These are phyloP conservation scores for Nothocercus nigrocapillus DNA, from an alignment of 2,113 vertebrate species.

Conservation along the genomic window DNA sequence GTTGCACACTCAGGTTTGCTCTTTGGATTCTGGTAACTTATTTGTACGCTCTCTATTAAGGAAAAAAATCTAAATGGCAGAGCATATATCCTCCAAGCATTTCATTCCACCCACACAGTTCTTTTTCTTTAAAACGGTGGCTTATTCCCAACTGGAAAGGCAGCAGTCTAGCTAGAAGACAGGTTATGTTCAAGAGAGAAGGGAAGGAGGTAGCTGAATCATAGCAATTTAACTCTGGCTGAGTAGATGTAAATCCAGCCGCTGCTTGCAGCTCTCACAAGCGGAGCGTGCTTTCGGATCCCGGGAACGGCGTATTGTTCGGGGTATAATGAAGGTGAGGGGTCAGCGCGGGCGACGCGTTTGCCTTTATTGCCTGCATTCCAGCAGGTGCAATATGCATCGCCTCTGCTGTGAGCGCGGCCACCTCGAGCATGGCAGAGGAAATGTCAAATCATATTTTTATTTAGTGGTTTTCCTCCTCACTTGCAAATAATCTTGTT, in stretches of 20 bases:
- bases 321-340: constrained; percentile 55
- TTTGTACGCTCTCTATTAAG: constrained; percentile 15
- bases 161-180: constrained; percentile 68
- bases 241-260: constrained; percentile 62
- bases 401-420: constrained; percentile 36
- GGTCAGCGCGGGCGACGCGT: constrained; percentile 46
- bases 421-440: constrained; percentile 48
- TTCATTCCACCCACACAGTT: constrained; percentile 59
- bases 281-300: constrained; percentile 34
- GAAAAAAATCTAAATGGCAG: constrained; percentile 28
- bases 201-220: constrained; percentile 66
- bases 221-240: constrained; percentile 55
- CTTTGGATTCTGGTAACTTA: constrained; percentile 2
- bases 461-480: constrained; percentile 57
- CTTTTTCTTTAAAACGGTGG: constrained; percentile 65
- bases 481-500: constrained; percentile 30
- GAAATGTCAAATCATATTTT: constrained; percentile 63
- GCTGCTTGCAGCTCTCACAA: constrained; percentile 52
- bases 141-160: constrained; percentile 72
- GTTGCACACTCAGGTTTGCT: not conserved
- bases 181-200: constrained; percentile 65
- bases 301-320: constrained; percentile 45
- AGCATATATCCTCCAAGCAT: constrained; percentile 54
- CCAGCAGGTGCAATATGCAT: constrained; percentile 64
- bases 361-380: constrained; percentile 58